Evolutionary conservation across 2,113 vertebrate species (phyloP).

Genomic region (Sceloporus undulatus): DNA sequence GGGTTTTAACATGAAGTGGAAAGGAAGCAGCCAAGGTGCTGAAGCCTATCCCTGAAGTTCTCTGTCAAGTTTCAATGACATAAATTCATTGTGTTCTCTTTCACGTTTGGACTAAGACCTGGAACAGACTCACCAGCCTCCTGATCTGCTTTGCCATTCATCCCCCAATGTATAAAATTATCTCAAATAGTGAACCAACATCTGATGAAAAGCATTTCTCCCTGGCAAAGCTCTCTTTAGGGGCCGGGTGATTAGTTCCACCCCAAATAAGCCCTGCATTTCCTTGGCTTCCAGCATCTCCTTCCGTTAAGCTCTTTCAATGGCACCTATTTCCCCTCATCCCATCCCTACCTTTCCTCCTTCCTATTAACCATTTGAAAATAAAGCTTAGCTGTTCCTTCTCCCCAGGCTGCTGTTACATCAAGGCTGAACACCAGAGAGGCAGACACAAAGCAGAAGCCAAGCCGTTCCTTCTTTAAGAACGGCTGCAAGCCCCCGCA

Average conservation of each 20-base stretch:
- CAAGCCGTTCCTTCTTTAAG: slow-evolving; percentile 7
- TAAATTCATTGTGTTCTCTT: too few species aligned
- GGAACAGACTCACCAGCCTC: too few species aligned
- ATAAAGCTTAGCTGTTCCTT: slow-evolving; percentile 25
- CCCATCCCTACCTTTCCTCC: accelerated
- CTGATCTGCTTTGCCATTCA: too few species aligned
- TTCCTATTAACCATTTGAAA: neutral
- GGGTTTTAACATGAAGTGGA: too few species aligned
- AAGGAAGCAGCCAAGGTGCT: too few species aligned
- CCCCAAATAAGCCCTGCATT: accelerated
- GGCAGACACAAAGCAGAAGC: slow-evolving; percentile 19
- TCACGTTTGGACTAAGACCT: too few species aligned
- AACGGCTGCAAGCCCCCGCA: neutral
- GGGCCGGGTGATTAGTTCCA: neutral
- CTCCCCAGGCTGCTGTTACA: slow-evolving; percentile 12
- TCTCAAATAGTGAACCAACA: neutral
- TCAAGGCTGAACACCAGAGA: neutral
- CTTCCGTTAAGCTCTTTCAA: neutral
- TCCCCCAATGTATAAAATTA: neutral
- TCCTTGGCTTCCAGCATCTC: neutral
- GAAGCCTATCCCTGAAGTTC: too few species aligned
- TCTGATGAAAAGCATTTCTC: neutral
- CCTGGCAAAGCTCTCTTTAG: neutral
- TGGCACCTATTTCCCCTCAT: neutral
- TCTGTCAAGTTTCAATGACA: too few species aligned